Conservation (phyloP, 2,113 vertebrate genomes). For the Poecilia latipinna region DNA sequence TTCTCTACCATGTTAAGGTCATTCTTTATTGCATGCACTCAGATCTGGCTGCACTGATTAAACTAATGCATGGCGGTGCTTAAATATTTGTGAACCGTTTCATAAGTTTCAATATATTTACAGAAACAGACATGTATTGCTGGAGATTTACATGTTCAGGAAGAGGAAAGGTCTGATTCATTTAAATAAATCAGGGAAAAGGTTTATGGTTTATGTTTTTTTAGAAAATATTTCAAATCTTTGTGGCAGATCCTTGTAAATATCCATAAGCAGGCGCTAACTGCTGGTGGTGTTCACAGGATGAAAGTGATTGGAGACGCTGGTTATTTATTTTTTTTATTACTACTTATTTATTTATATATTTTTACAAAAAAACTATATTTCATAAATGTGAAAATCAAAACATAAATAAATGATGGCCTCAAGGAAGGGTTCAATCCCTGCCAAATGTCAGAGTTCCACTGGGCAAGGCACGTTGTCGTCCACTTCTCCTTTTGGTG, state of each 20-base stretch:
- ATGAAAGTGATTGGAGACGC: background rate
- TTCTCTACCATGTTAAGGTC: constrained; percentile 54
- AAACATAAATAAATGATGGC: too few species aligned
- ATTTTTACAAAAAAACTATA: too few species aligned
- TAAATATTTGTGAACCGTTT: background rate
- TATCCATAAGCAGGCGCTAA: background rate
- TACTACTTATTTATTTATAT: too few species aligned
- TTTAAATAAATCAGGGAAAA: background rate
- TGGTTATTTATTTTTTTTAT: too few species aligned
- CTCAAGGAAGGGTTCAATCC: too few species aligned
- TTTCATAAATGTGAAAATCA: too few species aligned
- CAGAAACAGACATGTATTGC: background rate
- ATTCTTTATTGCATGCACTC: constrained; percentile 56
- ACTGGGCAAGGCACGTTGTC: too few species aligned
- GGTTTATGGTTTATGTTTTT: background rate
- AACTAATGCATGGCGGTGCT: constrained; percentile 36
- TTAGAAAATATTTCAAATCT: background rate
- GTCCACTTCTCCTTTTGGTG: too few species aligned
- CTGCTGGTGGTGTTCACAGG: background rate
- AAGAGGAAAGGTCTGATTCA: background rate
- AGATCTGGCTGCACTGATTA: constrained; percentile 55
- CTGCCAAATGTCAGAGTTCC: too few species aligned
- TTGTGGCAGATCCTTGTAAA: background rate
- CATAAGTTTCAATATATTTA: background rate
- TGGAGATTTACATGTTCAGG: background rate